A percentile compares a stretch with the other conserved stretches of the same genome.
phyloP scores from a whole-genome alignment of 2,888 invertebrate species.

The Beris chalybata region DNA sequence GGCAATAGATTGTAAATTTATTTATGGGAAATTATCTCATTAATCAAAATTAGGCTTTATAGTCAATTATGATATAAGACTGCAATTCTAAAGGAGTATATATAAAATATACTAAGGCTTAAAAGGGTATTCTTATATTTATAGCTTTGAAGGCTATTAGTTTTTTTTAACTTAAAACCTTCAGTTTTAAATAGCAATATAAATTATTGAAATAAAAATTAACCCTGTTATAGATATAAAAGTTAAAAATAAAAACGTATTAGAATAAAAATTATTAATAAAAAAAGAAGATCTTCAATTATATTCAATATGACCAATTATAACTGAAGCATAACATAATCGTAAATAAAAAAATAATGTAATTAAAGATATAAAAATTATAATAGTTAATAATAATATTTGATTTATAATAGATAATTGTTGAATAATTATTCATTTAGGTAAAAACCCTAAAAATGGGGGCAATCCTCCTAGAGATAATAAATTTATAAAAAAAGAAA shows the following conservation, averaged over 20 bases:
- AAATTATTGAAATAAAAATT: constrained; percentile 45
- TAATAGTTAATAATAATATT: constrained; percentile 56
- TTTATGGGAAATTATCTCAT: constrained; percentile 60
- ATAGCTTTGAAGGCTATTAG: constrained; percentile 68
- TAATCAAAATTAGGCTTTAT: constrained; percentile 59
- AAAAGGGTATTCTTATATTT: constrained; percentile 58
- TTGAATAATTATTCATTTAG: constrained; percentile 64
- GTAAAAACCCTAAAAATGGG: constrained; percentile 64
- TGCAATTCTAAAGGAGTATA: constrained; percentile 63
- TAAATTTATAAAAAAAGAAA: constrained; percentile 60
- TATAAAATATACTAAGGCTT: constrained; percentile 60
- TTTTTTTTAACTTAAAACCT: constrained; percentile 66
- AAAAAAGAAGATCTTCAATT: constrained; percentile 54
- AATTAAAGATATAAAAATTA: constrained; percentile 61
- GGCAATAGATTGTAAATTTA: constrained; percentile 70
- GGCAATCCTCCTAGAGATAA: constrained; percentile 63
- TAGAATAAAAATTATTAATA: constrained; percentile 46
- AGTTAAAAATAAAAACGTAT: constrained; percentile 44
- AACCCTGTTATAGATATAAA: constrained; percentile 47
- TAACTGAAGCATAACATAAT: constrained; percentile 57
- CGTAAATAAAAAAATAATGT: constrained; percentile 63
- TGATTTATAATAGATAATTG: constrained; percentile 57
- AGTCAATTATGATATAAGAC: constrained; percentile 64
- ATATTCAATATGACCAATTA: constrained; percentile 55
- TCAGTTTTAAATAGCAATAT: constrained; percentile 43